Conservation (phyloP, 2,888 invertebrate species). For the Xanthorhoe designata region DNA sequence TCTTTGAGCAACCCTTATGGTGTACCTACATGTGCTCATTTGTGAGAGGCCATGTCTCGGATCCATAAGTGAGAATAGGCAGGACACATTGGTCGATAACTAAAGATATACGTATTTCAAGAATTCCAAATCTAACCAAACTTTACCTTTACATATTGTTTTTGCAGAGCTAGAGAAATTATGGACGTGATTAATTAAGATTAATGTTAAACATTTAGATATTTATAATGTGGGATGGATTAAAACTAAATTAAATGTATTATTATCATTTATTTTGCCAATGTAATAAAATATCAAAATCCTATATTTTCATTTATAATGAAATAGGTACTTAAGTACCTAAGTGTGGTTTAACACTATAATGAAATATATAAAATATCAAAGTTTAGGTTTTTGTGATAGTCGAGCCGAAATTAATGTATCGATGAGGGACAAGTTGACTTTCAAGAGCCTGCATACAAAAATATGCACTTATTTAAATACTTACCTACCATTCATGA, state of each 20-base stretch:
- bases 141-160: conserved; percentile 1
- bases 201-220: neutral
- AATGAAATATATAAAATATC: conserved; percentile 12
- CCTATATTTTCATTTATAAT: too few species aligned
- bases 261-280: conserved; percentile 20
- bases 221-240: conserved; percentile 10
- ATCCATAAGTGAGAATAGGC: too few species aligned
- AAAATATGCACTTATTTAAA: too few species aligned
- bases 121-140: neutral
- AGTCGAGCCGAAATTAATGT: neutral
- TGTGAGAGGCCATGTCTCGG: too few species aligned
- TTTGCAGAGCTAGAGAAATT: neutral
- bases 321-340: too few species aligned
- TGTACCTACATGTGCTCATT: too few species aligned
- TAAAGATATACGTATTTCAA: neutral
- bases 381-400: neutral
- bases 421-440: neutral
- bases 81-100: too few species aligned
- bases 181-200: neutral
- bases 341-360: too few species aligned
- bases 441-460: neutral
- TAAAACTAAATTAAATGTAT: conserved; percentile 3
- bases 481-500: too few species aligned
- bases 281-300: conserved; percentile 9
- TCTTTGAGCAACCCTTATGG: too few species aligned